These are phyloP conservation scores for Lamprologus ornatipinnis DNA, from an alignment of 2,113 vertebrate genomes.

Conservation along the genomic window DNA sequence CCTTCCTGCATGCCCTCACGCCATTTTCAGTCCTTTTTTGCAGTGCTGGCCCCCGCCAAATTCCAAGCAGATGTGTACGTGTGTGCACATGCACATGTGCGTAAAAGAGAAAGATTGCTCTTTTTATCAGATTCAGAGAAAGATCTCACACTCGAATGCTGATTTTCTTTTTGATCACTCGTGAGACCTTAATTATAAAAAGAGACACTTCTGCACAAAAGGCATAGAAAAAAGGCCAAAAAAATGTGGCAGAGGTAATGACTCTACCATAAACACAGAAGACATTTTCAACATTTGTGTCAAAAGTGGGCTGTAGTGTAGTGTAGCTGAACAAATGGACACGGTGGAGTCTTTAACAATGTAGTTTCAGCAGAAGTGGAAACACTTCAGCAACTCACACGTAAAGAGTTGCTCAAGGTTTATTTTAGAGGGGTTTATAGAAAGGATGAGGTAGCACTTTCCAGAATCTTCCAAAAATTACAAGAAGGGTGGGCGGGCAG, in stretches of 20 bases:
- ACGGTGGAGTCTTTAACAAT: background rate
- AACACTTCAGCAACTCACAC: slow-evolving; percentile 22
- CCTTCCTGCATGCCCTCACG: background rate
- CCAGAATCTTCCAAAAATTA: slow-evolving; percentile 52
- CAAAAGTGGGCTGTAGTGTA: background rate
- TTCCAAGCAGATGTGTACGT: slow-evolving; percentile 44
- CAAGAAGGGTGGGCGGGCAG: slow-evolving; percentile 9
- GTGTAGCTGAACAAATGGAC: background rate
- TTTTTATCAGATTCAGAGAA: background rate
- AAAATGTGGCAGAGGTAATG: background rate
- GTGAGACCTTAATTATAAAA: background rate
- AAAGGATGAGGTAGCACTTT: slow-evolving; percentile 61
- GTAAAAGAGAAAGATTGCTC: background rate
- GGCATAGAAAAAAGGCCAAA: background rate
- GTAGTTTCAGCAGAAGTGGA: background rate
- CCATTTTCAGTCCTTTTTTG: slow-evolving; percentile 39
- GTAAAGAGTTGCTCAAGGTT: slow-evolving; percentile 3
- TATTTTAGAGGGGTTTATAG: slow-evolving; percentile 35
- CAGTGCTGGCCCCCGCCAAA: background rate
- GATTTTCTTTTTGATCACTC: slow-evolving; percentile 16
- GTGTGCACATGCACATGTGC: background rate
- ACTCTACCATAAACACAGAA: background rate
- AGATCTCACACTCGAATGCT: background rate
- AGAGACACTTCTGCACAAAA: background rate
- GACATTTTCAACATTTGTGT: background rate